Base-by-base conservation (phyloP, 35 echinoderm and acorn worm species). In the Patiria miniata region DNA sequence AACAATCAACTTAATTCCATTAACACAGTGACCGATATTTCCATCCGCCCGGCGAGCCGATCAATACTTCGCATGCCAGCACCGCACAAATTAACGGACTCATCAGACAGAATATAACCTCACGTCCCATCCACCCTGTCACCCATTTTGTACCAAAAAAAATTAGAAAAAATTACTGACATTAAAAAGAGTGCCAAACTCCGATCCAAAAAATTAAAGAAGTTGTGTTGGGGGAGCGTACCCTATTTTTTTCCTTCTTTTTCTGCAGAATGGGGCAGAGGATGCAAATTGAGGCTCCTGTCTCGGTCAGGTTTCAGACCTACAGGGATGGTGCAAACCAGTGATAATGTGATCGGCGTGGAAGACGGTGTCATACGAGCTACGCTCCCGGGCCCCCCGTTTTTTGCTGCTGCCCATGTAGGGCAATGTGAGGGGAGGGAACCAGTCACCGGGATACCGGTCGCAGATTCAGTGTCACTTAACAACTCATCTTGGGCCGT, bases 1-100 rank as follows among this genome's bases (percentile, higher is more conserved):
- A 32, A 34, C 65, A 73, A 73, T 73, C 65, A 73, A 26, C 65
- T 73, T 73, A 73, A 73, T 73, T 73, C 65, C 65, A 73, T 73
- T 73, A 73, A 73, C 26, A 23, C 65, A 1, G 14, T 34, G 65
- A 23, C 22, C 23, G 65, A 36, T 73, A 73, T 73, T 73, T 73
- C 65, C 65, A 73, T 73, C 65, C 34, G 29, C 65, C 65, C 10
- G 8, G 34, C 65, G 6, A 1, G 26, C 7, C 65, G 65, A 73
- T 73, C 65, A 73, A 73, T 73, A 73, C 65, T 16, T 73, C 2
- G 14, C 65, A 32, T 26, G 15, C 65, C n/a, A 73, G 26, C 65
- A 73, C 14, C 34, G 19, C 65, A 23, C n/a, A 73, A 73, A 73
- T 73, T 73, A 73, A 73, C 65, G 22, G 19, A 73, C 65, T 30